phyloP scores from a whole-genome alignment of 1,140 invertebrate species.

The Parapsyche elsis region DNA sequence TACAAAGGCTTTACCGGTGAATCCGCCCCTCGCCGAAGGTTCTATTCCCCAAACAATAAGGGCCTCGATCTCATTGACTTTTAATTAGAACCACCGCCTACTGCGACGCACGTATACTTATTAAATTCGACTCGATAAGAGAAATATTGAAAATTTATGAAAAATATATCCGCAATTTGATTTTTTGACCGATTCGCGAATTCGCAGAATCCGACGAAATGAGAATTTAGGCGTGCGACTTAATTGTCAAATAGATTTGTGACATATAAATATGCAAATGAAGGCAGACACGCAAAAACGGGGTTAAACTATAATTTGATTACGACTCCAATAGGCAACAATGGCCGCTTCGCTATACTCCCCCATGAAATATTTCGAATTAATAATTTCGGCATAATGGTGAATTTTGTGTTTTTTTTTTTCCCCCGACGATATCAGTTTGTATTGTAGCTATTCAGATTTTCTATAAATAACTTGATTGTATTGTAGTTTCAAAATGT shows the following conservation, averaged over 20 bases:
- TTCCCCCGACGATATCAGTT: too few relatives aligned
- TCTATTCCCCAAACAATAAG: slow-evolving; percentile 44
- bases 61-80: slow-evolving; percentile 39
- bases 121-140: too few relatives aligned
- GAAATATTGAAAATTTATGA: too few relatives aligned
- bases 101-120: not conserved
- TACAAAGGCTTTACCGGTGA: slow-evolving; percentile 39
- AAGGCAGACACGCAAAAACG: not conserved
- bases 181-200: not conserved
- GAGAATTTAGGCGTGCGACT: not conserved
- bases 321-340: not conserved
- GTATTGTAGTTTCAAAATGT: too few relatives aligned
- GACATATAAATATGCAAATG: slow-evolving; percentile 46
- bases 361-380: not conserved
- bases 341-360: not conserved
- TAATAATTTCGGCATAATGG: not conserved
- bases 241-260: slow-evolving; percentile 44
- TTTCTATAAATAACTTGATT: too few relatives aligned
- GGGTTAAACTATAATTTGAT: slow-evolving; percentile 37
- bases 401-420: not conserved
- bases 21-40: slow-evolving; percentile 8
- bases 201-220: too few relatives aligned
- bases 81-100: slow-evolving; percentile 22
- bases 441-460: too few relatives aligned
- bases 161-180: too few relatives aligned